Evolutionary conservation across 2,797 vertebrate genomes (phyloP).

Genomic region (Liasis olivaceus): DNA sequence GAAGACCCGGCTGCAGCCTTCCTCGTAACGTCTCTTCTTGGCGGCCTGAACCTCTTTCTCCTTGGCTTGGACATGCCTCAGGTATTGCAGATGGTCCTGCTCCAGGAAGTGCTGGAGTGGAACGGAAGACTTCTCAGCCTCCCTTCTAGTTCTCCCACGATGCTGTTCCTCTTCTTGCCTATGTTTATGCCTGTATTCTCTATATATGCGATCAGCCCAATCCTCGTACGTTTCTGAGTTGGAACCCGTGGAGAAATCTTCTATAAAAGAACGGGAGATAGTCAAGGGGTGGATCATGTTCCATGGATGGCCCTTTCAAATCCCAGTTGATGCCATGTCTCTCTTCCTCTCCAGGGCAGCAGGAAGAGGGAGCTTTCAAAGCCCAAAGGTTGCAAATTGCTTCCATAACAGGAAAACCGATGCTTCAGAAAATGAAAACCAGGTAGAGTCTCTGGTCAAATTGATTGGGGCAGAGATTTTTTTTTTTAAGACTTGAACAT

Average conservation of each 20-base stretch:
- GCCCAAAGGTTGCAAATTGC: background rate
- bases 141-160: background rate
- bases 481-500: background rate
- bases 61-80: constrained; percentile 75
- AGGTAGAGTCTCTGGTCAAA: background rate
- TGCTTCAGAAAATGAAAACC: background rate
- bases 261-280: constrained; percentile 58
- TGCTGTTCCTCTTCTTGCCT: constrained; percentile 10
- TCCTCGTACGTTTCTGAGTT: constrained; percentile 78
- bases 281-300: background rate
- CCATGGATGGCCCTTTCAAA: background rate
- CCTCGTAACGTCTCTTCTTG: constrained; percentile 75
- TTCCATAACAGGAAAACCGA: background rate
- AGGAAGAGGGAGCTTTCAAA: background rate
- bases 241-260: constrained; percentile 72
- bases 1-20: constrained; percentile 27
- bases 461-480: background rate
- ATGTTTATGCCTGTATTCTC: constrained; percentile 77
- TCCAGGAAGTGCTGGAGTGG: constrained; percentile 59
- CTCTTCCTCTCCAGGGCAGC: background rate
- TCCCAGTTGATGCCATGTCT: background rate
- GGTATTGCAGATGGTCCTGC: constrained; percentile 80
- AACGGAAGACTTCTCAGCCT: constrained; percentile 57
- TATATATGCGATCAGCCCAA: constrained; percentile 80
- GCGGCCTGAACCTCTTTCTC: constrained; percentile 76